phyloP scores from a whole-genome alignment of 1,140 invertebrate species.

The Hyposmocoma kahamanoa region DNA sequence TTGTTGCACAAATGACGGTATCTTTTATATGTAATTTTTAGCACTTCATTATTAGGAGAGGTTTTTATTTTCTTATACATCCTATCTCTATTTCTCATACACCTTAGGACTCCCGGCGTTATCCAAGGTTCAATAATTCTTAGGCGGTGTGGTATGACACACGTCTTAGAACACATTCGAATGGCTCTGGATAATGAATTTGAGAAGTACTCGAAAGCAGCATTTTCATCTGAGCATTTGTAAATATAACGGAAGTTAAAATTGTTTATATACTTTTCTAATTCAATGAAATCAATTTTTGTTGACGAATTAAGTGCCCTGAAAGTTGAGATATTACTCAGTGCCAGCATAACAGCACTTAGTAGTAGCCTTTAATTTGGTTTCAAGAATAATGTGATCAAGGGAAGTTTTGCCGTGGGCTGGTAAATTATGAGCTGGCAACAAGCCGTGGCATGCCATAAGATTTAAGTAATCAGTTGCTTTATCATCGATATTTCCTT shows the following conservation, averaged over 20 bases:
- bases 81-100: background rate
- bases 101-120: background rate
- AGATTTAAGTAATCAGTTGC: background rate
- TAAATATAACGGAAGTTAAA: background rate
- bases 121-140: background rate
- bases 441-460: background rate
- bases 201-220: background rate
- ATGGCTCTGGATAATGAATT: background rate
- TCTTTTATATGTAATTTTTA: background rate
- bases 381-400: background rate
- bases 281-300: background rate
- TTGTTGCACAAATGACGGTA: background rate
- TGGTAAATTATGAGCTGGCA: background rate
- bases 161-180: background rate
- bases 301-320: background rate
- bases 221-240: background rate
- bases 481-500: background rate
- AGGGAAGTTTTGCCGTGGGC: background rate
- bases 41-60: background rate
- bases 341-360: background rate
- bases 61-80: background rate
- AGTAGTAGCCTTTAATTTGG: background rate
- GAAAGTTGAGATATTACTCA: background rate
- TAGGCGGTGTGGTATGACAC: background rate
- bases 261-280: background rate